Conservation (phyloP, 2,888 invertebrate genomes). For the Heteromyza rotundicornis region DNA sequence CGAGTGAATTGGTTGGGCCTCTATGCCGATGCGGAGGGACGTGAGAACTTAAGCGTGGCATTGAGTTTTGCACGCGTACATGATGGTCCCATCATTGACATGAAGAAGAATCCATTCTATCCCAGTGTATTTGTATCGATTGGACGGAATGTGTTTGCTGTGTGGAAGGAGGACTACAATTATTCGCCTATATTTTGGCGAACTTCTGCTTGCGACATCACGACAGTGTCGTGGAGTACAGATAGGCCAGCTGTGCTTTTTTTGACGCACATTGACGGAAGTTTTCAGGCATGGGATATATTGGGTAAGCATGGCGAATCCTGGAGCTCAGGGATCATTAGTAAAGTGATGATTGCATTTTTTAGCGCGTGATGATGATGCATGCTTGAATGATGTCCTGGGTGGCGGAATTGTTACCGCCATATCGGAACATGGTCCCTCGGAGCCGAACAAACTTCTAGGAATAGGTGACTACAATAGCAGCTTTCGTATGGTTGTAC, state of each 20-base stretch:
- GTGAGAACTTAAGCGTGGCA: slow-evolving; percentile 64
- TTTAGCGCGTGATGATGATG: slow-evolving; percentile 62
- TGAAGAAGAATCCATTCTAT: slow-evolving; percentile 70
- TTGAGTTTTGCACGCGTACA: slow-evolving; percentile 66
- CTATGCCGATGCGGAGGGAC: slow-evolving; percentile 68
- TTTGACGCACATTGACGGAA: slow-evolving; percentile 75
- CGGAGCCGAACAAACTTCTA: slow-evolving; percentile 67
- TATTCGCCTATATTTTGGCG: slow-evolving; percentile 73
- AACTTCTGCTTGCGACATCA: slow-evolving; percentile 67
- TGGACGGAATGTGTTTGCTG: slow-evolving; percentile 76
- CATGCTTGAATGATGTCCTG: slow-evolving; percentile 72
- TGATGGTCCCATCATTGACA: slow-evolving; percentile 72
- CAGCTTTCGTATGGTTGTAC: slow-evolving; percentile 70
- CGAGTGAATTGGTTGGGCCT: slow-evolving; percentile 71
- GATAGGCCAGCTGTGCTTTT: slow-evolving; percentile 75
- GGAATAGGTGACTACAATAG: slow-evolving; percentile 75
- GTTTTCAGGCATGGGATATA: slow-evolving; percentile 83
- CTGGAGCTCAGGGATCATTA: too few relatives aligned
- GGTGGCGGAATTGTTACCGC: slow-evolving; percentile 73
- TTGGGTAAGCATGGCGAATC: too few relatives aligned
- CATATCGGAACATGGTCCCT: slow-evolving; percentile 68
- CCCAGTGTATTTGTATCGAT: slow-evolving; percentile 71
- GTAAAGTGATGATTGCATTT: background rate
- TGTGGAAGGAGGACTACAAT: slow-evolving; percentile 74
- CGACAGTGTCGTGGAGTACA: slow-evolving; percentile 78